Evolutionary conservation across 2,888 invertebrate species (phyloP), one percentile per base, ranked within the genome.

Genomic region (Caenorhabditis sp.): DNA sequence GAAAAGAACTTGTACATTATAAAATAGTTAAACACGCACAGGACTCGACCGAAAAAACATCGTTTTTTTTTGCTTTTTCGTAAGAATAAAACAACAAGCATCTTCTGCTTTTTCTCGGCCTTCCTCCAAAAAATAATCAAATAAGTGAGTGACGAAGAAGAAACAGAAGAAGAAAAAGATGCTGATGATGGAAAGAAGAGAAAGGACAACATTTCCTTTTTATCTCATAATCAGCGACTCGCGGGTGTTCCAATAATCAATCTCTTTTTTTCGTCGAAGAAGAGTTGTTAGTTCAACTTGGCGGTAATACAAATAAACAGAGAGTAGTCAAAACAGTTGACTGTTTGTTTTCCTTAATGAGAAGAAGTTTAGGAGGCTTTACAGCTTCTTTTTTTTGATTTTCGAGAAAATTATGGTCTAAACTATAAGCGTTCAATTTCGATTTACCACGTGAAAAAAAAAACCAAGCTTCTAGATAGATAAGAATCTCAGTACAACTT

Each of bases 161-260:
- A 43, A 43, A 14, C 12, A 43, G 43, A 43, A 43, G 31, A 49
- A 26, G 61, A 36, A 27, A 50, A 58, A 10, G 21, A 59, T 8
- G 24, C 12, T 26, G 27, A 27, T 26, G 27, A 57, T 57, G 57
- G 27, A 26, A 50, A 59, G 59, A 50, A 59, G 59, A 63, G 43
- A 60, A 69, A 62, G 64, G 62, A 64, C 69, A 55, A 61, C 59
- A 50, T 43, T 65, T 27, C 57, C 61, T 57, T 50, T 67, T 51
- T 49, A 54, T 37, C 24, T 55, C 55, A 43, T 43, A 10, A 31
- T 31, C 31, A 31, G 2, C 14, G 43, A 17, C 43, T 43, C 43
- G 43, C 43, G 65, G 57, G 65, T 69, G 64, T 69, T 65, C 69
- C 65, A 64, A 69, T 69, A 69, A 69, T 69, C 61, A 69, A 69